A percentile compares a stretch with the other conserved stretches of the same genome.
Evolutionary conservation across 2,888 invertebrate species (phyloP).

Genomic region (Lordiphosa fenestrarum): DNA sequence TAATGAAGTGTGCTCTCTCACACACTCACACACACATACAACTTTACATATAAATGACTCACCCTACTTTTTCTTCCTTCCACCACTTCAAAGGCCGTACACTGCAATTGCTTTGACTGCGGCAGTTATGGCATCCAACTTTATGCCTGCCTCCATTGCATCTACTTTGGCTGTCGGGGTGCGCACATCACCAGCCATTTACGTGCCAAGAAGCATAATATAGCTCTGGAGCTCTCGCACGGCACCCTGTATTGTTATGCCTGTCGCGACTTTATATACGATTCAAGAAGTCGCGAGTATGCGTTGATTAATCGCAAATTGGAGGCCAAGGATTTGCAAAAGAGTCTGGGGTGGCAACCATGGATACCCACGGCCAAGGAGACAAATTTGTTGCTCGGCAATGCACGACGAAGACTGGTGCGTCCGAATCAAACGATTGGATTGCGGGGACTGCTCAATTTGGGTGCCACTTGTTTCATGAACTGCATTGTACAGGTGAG

Average conservation of each 20-base stretch:
- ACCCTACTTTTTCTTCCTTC: background rate
- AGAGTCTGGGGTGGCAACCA: slow-evolving; percentile 84
- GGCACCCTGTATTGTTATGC: slow-evolving; percentile 94
- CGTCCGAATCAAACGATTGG: slow-evolving; percentile 92
- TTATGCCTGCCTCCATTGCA: slow-evolving; percentile 93
- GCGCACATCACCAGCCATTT: slow-evolving; percentile 94
- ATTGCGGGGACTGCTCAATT: slow-evolving; percentile 94
- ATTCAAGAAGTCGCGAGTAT: slow-evolving; percentile 85
- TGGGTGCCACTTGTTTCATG: slow-evolving; percentile 99
- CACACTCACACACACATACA: background rate
- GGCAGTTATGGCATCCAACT: slow-evolving; percentile 89
- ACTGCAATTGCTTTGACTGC: slow-evolving; percentile 91
- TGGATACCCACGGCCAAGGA: slow-evolving; percentile 92
- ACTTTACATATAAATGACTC: background rate
- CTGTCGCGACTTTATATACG: slow-evolving; percentile 96
- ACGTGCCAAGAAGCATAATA: slow-evolving; percentile 88
- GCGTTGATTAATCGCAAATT: slow-evolving; percentile 82
- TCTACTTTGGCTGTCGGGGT: slow-evolving; percentile 95
- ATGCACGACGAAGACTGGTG: slow-evolving; percentile 89
- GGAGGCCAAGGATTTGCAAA: slow-evolving; percentile 83
- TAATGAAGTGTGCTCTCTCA: background rate
- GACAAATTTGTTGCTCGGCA: slow-evolving; percentile 86
- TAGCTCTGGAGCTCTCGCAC: slow-evolving; percentile 92
- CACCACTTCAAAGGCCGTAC: slow-evolving; percentile 83
- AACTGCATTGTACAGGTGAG: slow-evolving; percentile 95